These are phyloP conservation scores for Oscheius sp. DNA, from an alignment of 2,888 invertebrate genomes.

Conservation along the genomic window DNA sequence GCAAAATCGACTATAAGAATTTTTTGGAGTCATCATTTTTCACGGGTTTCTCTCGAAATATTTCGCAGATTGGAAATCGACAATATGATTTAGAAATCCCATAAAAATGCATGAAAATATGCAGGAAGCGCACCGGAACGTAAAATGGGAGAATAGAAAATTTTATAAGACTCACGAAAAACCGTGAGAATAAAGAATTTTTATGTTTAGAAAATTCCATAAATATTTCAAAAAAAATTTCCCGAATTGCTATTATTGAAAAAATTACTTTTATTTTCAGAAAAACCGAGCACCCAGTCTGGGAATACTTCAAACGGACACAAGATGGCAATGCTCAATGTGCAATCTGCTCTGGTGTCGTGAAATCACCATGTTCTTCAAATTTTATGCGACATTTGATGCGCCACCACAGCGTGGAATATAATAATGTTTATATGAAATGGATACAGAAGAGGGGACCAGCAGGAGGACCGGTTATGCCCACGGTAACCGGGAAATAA, in stretches of 20 bases:
- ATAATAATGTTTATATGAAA: conserved; percentile 60
- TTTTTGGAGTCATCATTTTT: too few species aligned
- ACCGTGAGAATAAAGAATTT: conserved; percentile 1
- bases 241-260: not conserved
- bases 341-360: conserved; percentile 56
- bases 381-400: conserved; percentile 65
- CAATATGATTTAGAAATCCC: too few species aligned
- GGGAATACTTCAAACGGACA: conserved; percentile 63
- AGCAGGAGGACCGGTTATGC: not conserved
- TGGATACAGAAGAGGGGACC: conserved; percentile 55
- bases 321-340: conserved; percentile 61
- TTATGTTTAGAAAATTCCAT: not conserved
- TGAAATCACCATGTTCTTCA: conserved; percentile 60
- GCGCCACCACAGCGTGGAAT: conserved; percentile 59
- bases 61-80: too few species aligned
- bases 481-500: too few species aligned
- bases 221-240: not conserved
- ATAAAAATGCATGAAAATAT: too few species aligned
- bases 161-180: too few species aligned
- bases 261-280: conserved; percentile 36
- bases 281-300: conserved; percentile 64
- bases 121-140: too few species aligned
- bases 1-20: too few species aligned
- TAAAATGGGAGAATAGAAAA: too few species aligned
- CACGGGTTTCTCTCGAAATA: too few species aligned